Percentiles rank a stretch among this genome's conserved stretches.
Evolutionary conservation across 2,113 vertebrate species (phyloP).

Genomic region (Amazona vittata): DNA sequence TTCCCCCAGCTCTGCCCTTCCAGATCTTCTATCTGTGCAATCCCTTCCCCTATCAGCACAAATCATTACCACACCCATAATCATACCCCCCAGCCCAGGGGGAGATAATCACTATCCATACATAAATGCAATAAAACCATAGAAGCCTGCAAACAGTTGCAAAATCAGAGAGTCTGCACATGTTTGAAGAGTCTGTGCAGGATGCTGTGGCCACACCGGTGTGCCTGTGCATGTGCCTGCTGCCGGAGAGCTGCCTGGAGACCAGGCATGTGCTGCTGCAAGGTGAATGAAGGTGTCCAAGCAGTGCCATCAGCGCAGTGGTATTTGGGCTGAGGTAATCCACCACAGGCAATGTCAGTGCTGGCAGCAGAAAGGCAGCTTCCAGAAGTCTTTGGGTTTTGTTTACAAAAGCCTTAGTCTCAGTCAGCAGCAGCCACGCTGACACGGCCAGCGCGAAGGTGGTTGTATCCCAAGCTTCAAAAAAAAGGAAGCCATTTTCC

Average conservation of each 20-base stretch:
- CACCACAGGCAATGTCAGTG: rapidly evolving
- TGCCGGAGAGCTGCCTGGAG: background rate
- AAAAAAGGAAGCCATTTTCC: background rate
- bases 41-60: background rate
- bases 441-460: background rate
- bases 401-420: background rate
- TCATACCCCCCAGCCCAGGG: no score
- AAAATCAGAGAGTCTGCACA: rapidly evolving
- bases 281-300: background rate
- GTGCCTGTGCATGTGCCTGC: background rate
- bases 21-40: background rate
- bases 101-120: background rate
- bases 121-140: background rate
- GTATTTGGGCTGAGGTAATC: background rate
- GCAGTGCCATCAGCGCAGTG: rapidly evolving
- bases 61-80: background rate
- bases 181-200: background rate
- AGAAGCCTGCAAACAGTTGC: background rate
- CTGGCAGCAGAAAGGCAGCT: background rate
- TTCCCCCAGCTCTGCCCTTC: background rate
- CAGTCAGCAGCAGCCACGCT: rapidly evolving
- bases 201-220: rapidly evolving
- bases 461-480: background rate
- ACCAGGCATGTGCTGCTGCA: background rate
- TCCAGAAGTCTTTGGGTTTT: background rate